Conservation (phyloP, 2,113 vertebrate species). For the Bambusicola thoracicus region DNA sequence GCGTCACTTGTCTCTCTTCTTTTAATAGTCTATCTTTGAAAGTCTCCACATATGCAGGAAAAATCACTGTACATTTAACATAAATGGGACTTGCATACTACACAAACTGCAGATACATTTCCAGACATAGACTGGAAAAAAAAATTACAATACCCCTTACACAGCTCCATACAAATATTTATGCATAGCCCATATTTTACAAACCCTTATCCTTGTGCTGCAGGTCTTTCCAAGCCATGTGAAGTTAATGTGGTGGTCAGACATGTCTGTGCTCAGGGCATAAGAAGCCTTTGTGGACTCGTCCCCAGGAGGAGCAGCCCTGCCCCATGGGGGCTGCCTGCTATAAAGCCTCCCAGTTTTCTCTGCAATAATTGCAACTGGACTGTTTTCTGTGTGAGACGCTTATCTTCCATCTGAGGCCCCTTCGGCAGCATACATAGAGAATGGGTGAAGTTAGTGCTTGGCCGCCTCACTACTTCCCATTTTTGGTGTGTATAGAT, state of each 20-base stretch:
- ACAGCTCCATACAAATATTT: not conserved
- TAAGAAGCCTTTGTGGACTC: not conserved
- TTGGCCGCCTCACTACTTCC: fast-evolving
- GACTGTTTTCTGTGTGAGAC: not conserved
- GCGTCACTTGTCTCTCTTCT: not conserved
- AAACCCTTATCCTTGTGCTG: not conserved
- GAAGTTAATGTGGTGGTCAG: not conserved
- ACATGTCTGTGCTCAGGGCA: not conserved
- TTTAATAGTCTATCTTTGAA: not conserved
- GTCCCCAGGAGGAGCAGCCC: not conserved
- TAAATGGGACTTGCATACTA: not conserved
- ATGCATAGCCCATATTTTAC: not conserved
- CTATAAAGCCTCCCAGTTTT: not conserved
- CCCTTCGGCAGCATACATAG: not conserved
- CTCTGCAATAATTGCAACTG: not conserved
- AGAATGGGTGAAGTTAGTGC: not conserved
- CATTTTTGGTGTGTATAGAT: not conserved
- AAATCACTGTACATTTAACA: not conserved
- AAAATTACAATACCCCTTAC: not conserved
- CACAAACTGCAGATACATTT: not conserved
- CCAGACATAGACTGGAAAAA: not conserved
- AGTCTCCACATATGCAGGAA: not conserved
- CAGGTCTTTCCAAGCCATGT: not conserved
- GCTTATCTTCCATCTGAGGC: not conserved
- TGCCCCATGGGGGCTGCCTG: not conserved